Evolutionary conservation across 2,888 invertebrate species (phyloP), one percentile per base, ranked within the genome.

Genomic region (Tiliacea citrago): DNA sequence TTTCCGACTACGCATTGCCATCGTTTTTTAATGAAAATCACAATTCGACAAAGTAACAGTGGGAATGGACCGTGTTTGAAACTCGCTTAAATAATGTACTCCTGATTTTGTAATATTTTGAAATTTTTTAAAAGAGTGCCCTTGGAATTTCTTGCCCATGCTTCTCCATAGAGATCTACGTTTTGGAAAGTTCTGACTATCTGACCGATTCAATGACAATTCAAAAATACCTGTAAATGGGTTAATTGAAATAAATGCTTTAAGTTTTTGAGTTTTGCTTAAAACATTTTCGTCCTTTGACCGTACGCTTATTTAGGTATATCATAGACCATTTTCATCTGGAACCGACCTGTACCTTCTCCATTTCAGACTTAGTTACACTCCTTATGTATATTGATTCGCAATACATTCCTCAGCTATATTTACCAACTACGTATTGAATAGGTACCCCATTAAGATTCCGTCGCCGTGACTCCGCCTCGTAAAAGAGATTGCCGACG

Each of bases 401-500:
- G 68, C 60, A 61, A 79, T 57, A 77, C 63, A 76, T 74, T 67
- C 73, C 61, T 61, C 72, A 66, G 66, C 60, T 83, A 85, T 87
- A 87, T 85, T 85, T 86, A 84, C 83, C 75, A 82, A 84, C 82
- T 84, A 77, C 73, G 80, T 85, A 88, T 89, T 89, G 87, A 88
- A 87, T 85, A 82, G 87, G 88, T 76, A 86, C 74, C 85, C 83
- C 87, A 92, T 93, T 91, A 90, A 87, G 82, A 92, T 91, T 92
- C 92, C 88, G 84, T 80, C 79, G 85, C 84, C 85, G 90, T 84
- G 81, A 86, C 84, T 84, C 83, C 69, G 83, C 88, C 89, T 91
- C 92, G 91, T 91, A 90, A 93, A 91, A 92, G 91, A 92, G 92
- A 93, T 93, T 93, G 92, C 90, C 89, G 90, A 93, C 93, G 94